Percentiles rank a stretch among this genome's conserved stretches.
phyloP scores from a whole-genome alignment of 2,888 invertebrate species.

The Mimachlamys varia region DNA sequence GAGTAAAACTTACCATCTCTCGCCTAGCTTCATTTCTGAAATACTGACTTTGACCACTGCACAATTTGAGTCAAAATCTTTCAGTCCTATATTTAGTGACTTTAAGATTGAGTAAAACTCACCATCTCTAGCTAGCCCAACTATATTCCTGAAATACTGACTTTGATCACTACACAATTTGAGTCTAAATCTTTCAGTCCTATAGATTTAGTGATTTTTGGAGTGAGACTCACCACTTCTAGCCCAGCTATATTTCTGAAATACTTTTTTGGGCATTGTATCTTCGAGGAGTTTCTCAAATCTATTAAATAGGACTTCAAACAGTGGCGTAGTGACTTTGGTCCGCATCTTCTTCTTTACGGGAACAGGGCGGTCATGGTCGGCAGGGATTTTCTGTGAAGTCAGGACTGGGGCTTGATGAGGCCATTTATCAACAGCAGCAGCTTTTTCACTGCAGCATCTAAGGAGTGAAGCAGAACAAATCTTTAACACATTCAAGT shows the following conservation, averaged over 20 bases:
- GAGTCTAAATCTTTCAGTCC: too few species aligned
- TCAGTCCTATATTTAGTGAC: too few species aligned
- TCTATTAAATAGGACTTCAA: neutral
- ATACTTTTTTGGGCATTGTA: neutral
- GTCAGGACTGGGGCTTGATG: neutral
- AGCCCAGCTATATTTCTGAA: neutral
- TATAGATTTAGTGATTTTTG: too few species aligned
- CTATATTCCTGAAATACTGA: too few species aligned
- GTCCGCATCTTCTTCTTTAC: neutral
- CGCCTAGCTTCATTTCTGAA: too few species aligned
- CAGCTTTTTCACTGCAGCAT: slow-evolving; percentile 10
- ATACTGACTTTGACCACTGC: too few species aligned
- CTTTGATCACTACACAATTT: too few species aligned
- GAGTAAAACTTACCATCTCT: too few species aligned
- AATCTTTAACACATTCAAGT: too few species aligned
- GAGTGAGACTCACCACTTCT: neutral
- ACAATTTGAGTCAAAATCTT: too few species aligned
- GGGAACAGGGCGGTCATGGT: neutral
- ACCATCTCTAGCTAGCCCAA: too few species aligned
- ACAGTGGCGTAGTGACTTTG: neutral
- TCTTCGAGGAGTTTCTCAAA: neutral
- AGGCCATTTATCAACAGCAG: neutral
- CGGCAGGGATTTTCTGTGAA: neutral
- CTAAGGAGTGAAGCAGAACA: neutral
- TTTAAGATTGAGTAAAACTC: too few species aligned